A percentile compares a stretch with the other conserved stretches of the same genome.
Conservation (phyloP, 1,140 invertebrate species). For the Drosophila tani region DNA sequence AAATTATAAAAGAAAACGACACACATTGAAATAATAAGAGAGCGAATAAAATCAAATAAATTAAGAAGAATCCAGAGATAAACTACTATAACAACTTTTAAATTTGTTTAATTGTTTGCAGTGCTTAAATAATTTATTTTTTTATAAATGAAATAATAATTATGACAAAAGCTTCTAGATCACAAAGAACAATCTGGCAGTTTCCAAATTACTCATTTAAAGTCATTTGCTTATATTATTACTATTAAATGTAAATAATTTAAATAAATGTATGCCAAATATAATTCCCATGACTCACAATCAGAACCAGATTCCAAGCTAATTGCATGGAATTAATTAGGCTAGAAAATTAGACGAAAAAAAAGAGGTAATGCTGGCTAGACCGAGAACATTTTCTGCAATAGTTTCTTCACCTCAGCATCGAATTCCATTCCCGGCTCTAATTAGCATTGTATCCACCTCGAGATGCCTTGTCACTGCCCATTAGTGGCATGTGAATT, state of each 20-base stretch:
- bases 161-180: not conserved
- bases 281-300: not conserved
- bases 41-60: no score
- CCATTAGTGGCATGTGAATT: constrained; percentile 62
- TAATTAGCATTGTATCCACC: constrained; percentile 58
- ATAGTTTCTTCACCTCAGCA: constrained; percentile 12
- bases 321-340: constrained; percentile 2
- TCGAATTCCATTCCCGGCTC: constrained; percentile 18
- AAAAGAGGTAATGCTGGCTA: constrained; percentile 24
- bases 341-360: not conserved
- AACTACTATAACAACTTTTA: no score
- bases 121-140: no score
- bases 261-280: not conserved
- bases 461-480: constrained; percentile 31
- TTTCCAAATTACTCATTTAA: not conserved
- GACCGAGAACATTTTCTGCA: constrained; percentile 22
- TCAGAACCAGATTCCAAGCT: not conserved
- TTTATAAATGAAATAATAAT: not conserved
- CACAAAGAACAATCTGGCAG: not conserved
- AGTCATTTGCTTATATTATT: not conserved
- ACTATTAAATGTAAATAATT: not conserved
- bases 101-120: no score
- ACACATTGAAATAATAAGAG: no score
- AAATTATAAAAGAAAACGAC: no score
- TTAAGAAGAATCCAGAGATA: no score